Conservation (phyloP, 2,113 vertebrate genomes). For the Festucalex cinctus region DNA sequence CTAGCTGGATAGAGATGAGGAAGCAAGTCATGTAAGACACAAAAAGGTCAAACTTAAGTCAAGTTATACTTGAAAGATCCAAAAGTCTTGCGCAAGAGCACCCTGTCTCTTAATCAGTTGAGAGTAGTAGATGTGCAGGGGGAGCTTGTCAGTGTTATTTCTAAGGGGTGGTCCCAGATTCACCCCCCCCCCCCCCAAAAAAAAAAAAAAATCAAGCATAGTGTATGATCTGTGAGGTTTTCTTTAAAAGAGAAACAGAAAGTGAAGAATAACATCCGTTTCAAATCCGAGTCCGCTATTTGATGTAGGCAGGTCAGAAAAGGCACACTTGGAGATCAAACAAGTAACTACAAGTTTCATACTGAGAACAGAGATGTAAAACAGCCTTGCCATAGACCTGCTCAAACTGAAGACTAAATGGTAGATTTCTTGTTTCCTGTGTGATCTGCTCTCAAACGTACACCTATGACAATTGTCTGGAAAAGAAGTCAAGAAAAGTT, state of each 20-base stretch:
- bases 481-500: conserved; percentile 48
- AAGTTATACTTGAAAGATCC: conserved; percentile 30
- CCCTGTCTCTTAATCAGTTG: not conserved
- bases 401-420: conserved; percentile 9
- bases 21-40: conserved; percentile 21
- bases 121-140: conserved; percentile 4
- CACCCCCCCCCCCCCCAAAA: conserved; percentile 7
- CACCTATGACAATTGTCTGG: conserved; percentile 36
- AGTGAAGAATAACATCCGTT: conserved; percentile 57
- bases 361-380: conserved; percentile 48
- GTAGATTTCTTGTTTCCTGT: conserved; percentile 24
- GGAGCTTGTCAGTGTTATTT: conserved; percentile 32
- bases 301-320: conserved; percentile 30
- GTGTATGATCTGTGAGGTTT: conserved; percentile 3
- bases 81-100: conserved; percentile 14
- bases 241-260: conserved; percentile 17
- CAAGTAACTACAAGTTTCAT: conserved; percentile 36
- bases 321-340: conserved; percentile 38
- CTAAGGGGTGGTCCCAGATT: conserved; percentile 1
- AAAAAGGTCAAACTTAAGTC: conserved; percentile 47
- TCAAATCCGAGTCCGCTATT: conserved; percentile 54
- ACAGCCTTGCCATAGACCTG: conserved; percentile 25
- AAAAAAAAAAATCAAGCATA: conserved; percentile 18
- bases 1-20: conserved; percentile 14
- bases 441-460: conserved; percentile 25